Conservation (phyloP, 2,888 invertebrate species). For the Omphaloscelis lunosa region DNA sequence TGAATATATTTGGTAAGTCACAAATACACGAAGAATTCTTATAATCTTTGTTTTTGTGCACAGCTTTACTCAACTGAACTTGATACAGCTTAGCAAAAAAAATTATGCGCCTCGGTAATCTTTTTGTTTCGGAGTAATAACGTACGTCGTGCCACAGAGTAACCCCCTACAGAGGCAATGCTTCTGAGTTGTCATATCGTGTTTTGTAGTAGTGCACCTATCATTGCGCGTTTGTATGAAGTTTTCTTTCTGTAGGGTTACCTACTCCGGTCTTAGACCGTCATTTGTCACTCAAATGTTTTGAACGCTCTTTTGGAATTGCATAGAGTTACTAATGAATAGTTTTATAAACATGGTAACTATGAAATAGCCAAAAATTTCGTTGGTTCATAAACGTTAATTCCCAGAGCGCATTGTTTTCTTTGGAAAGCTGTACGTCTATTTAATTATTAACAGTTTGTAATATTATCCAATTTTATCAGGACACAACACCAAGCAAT, state of each 20-base stretch:
- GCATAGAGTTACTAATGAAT: not conserved
- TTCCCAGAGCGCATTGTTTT: not conserved
- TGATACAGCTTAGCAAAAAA: not conserved
- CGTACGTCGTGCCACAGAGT: not conserved
- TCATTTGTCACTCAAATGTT: not conserved
- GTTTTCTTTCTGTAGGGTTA: not conserved
- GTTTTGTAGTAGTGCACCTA: not conserved
- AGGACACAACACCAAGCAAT: constrained; percentile 83
- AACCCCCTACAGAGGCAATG: no score
- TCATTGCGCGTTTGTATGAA: not conserved
- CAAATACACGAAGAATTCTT: not conserved
- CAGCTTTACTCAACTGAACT: not conserved
- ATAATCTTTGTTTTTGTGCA: not conserved
- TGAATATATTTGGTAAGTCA: constrained; percentile 94
- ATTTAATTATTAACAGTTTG: not conserved
- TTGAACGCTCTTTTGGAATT: not conserved
- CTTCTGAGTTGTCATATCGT: not conserved
- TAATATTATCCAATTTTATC: constrained; percentile 14
- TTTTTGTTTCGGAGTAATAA: not conserved
- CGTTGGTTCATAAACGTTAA: no score
- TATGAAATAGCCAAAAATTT: no score
- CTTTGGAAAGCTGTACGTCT: not conserved
- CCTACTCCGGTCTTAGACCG: not conserved
- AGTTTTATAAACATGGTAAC: not conserved
- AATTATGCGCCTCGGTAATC: not conserved